Evolutionary conservation across 2,797 vertebrate genomes (phyloP).

Genomic region (Clamator glandarius): DNA sequence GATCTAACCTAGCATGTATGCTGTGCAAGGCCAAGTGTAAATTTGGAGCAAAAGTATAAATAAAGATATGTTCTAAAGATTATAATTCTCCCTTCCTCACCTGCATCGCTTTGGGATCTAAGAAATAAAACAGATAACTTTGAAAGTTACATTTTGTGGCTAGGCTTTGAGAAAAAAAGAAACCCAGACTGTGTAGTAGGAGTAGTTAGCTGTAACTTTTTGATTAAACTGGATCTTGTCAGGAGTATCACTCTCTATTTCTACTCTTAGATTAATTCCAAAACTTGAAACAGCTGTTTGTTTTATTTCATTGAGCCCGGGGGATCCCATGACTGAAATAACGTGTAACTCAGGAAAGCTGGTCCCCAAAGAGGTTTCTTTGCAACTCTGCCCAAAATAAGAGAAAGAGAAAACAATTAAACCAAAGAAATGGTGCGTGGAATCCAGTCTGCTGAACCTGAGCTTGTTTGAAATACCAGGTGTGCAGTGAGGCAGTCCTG

Average conservation of each 20-base stretch:
- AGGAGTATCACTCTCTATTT: slow-evolving; percentile 28
- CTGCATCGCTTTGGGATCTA: not conserved
- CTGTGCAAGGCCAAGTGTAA: not conserved
- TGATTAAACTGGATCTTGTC: slow-evolving; percentile 22
- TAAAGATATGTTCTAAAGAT: not conserved
- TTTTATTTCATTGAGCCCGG: slow-evolving; percentile 49
- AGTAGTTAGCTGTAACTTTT: slow-evolving; percentile 15
- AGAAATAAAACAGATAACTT: not conserved
- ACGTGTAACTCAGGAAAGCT: slow-evolving; percentile 11
- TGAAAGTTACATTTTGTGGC: not conserved
- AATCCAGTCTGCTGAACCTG: not conserved
- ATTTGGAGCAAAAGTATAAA: not conserved
- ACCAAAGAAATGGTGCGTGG: not conserved
- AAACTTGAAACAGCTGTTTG: slow-evolving; percentile 69
- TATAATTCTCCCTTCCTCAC: not conserved
- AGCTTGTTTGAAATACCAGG: not conserved
- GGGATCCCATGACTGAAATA: slow-evolving; percentile 36
- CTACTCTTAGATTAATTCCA: slow-evolving; percentile 1
- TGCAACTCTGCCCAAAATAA: slow-evolving; percentile 18
- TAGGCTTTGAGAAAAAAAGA: not conserved
- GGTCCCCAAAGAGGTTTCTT: slow-evolving; percentile 44
- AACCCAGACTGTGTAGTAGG: not conserved
- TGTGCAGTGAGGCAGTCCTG: not conserved
- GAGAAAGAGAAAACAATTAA: not conserved
- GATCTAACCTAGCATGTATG: not conserved